These are phyloP conservation scores for Conus canariensis DNA, from an alignment of 2,888 invertebrate species.

Conservation along the genomic window DNA sequence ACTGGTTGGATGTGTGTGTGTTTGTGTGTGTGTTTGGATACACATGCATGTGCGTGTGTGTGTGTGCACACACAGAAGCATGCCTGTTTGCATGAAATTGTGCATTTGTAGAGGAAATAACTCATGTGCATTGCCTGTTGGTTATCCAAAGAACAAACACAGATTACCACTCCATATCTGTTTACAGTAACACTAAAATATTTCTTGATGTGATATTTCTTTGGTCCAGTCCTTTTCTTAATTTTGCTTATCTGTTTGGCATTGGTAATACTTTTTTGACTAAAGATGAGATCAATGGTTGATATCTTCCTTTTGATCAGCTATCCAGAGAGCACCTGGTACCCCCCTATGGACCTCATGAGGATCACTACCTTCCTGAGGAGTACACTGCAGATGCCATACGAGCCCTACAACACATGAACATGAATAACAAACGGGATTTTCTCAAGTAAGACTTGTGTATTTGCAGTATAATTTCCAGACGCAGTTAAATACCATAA, in stretches of 20 bases:
- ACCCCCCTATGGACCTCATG: not conserved
- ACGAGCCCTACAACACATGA: slow-evolving; percentile 33
- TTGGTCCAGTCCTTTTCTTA: no score
- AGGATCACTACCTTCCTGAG: slow-evolving; percentile 18
- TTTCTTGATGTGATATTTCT: no score
- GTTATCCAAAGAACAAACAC: not conserved
- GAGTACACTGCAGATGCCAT: slow-evolving; percentile 42
- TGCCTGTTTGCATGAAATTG: not conserved
- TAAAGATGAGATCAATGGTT: no score
- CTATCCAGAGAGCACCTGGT: not conserved
- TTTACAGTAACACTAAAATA: no score
- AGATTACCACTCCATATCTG: not conserved
- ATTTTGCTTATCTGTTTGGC: not conserved
- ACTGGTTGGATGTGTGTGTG: slow-evolving; percentile 11
- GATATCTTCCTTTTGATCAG: not conserved
- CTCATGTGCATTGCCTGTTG: not conserved
- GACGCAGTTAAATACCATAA: no score
- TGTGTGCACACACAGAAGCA: not conserved
- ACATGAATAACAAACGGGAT: slow-evolving; percentile 35
- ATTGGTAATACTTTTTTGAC: not conserved
- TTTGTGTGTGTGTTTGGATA: not conserved
- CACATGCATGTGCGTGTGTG: not conserved
- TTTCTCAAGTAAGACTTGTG: slow-evolving; percentile 48
- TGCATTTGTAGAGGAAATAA: no score
- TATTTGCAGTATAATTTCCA: not conserved